phyloP scores from a whole-genome alignment of 2,797 vertebrate genomes.

The Perodicticus potto region DNA sequence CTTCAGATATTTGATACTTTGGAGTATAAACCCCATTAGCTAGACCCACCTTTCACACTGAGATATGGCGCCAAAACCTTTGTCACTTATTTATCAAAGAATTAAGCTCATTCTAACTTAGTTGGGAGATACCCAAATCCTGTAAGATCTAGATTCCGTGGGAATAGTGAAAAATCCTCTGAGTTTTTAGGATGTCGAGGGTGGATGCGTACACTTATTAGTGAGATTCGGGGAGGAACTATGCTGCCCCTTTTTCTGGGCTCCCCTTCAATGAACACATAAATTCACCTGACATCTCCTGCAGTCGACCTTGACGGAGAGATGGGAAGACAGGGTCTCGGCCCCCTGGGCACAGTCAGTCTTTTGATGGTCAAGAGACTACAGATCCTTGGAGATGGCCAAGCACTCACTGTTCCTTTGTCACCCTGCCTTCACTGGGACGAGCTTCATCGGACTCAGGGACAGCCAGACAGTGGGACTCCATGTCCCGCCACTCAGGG shows the following conservation, averaged over 20 bases:
- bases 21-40: neutral
- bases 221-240: too few species aligned
- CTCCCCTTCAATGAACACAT: neutral
- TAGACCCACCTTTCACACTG: neutral
- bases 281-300: fast-evolving
- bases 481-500: neutral
- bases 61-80: neutral
- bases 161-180: neutral
- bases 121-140: neutral
- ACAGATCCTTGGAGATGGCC: fast-evolving
- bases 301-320: fast-evolving
- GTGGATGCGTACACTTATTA: fast-evolving
- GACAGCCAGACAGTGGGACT: too few species aligned
- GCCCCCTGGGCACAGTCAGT: fast-evolving
- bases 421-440: too few species aligned
- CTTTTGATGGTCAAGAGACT: too few species aligned
- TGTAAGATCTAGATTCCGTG: fast-evolving
- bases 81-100: neutral
- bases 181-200: too few species aligned
- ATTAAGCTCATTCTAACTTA: neutral
- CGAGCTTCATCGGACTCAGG: neutral
- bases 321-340: fast-evolving
- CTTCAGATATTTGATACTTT: neutral
- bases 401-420: fast-evolving
- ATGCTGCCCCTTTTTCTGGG: fast-evolving